These are phyloP conservation scores for Noctuana brunneofusca DNA, from an alignment of 2,888 invertebrate genomes.

Conservation along the genomic window DNA sequence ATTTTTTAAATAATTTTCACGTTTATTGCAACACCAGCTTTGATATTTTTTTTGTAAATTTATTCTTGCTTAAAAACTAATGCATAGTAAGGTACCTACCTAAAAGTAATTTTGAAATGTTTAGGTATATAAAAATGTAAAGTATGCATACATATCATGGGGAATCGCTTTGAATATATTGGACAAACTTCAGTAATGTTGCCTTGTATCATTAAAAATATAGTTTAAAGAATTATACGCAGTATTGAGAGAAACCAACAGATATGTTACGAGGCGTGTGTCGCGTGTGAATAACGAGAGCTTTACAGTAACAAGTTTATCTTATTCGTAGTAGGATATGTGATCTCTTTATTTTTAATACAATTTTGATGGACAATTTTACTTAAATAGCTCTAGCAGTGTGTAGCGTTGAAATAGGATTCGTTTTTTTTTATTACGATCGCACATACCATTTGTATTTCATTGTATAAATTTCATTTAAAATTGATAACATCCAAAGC, in stretches of 20 bases:
- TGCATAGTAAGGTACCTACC: background rate
- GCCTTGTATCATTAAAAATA: constrained; percentile 26
- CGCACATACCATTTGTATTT: constrained; percentile 65
- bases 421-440: constrained; percentile 45
- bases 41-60: background rate
- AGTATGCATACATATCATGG: constrained; percentile 17
- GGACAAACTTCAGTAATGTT: constrained; percentile 10
- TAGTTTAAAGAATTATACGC: constrained; percentile 37
- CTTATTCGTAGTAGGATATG: constrained; percentile 76
- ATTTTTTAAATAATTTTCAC: background rate
- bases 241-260: constrained; percentile 60
- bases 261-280: constrained; percentile 56
- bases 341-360: constrained; percentile 82
- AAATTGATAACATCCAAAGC: constrained; percentile 65
- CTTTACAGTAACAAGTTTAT: constrained; percentile 77
- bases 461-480: constrained; percentile 34
- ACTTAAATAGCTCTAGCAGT: constrained; percentile 77
- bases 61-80: background rate
- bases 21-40: background rate
- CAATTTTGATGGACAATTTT: constrained; percentile 81
- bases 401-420: constrained; percentile 65
- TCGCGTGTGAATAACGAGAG: constrained; percentile 65
- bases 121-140: background rate
- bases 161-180: constrained; percentile 26
- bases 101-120: background rate